These are phyloP conservation scores for Drosophila mayaguana DNA, from an alignment of 2,888 invertebrate genomes.

Conservation along the genomic window DNA sequence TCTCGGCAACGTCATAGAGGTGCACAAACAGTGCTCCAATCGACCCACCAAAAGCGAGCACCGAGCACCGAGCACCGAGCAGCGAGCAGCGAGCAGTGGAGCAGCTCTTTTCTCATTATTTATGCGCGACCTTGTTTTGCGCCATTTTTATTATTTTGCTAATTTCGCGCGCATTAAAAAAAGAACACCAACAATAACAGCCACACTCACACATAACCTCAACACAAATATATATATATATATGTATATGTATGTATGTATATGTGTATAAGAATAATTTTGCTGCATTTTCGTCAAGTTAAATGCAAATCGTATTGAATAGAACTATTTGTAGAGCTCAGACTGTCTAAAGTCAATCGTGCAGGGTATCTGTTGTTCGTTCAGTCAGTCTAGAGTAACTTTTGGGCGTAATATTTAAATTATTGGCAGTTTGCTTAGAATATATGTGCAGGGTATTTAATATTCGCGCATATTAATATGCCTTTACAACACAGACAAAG, in stretches of 20 bases:
- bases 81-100: conserved; percentile 31
- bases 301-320: not conserved
- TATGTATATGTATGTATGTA: not conserved
- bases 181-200: conserved; percentile 8
- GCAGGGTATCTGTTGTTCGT: not conserved
- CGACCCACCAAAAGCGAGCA: conserved; percentile 68
- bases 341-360: not conserved
- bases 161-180: conserved; percentile 73
- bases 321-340: not conserved
- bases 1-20: conserved; percentile 53
- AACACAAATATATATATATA: not conserved
- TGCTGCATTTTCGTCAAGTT: conserved; percentile 1
- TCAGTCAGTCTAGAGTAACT: too few relatives aligned
- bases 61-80: conserved; percentile 49
- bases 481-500: not conserved
- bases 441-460: not conserved
- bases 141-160: conserved; percentile 81
- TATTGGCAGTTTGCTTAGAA: too few relatives aligned
- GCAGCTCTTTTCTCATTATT: conserved; percentile 73
- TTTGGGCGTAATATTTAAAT: too few relatives aligned
- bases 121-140: conserved; percentile 80
- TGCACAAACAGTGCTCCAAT: conserved; percentile 67
- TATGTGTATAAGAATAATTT: not conserved
- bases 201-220: conserved; percentile 25
- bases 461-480: not conserved